These are phyloP conservation scores for Azemiops feae DNA, from an alignment of 2,113 vertebrate species.

Conservation along the genomic window DNA sequence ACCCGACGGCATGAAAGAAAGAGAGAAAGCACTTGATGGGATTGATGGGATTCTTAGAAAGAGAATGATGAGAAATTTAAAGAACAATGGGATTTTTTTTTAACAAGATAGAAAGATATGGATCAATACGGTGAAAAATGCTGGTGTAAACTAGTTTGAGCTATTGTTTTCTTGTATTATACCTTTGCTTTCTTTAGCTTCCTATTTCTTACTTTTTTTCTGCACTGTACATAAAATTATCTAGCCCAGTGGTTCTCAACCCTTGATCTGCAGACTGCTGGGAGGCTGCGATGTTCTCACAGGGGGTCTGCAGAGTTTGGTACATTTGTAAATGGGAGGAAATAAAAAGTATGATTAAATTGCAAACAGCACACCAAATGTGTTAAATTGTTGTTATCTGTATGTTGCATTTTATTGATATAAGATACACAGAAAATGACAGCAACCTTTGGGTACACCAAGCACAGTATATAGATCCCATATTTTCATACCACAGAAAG, in stretches of 20 bases:
- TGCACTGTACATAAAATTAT: neutral
- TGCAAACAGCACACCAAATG: constrained; percentile 17
- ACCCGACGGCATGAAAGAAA: neutral
- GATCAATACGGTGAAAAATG: neutral
- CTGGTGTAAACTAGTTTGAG: neutral
- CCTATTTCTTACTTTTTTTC: neutral
- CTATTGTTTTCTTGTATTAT: neutral
- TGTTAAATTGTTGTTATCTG: constrained; percentile 15
- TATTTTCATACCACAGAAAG: constrained; percentile 66
- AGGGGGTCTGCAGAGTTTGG: neutral
- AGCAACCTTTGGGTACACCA: constrained; percentile 49
- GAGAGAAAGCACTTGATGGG: neutral
- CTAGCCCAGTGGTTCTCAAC: neutral
- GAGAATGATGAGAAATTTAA: neutral
- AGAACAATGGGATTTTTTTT: neutral
- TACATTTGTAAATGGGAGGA: neutral
- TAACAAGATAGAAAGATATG: neutral
- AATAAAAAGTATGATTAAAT: constrained; percentile 42
- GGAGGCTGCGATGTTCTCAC: neutral
- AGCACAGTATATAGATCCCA: constrained; percentile 64
- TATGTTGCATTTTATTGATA: constrained; percentile 14
- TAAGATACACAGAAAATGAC: constrained; percentile 35
- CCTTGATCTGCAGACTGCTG: too few relatives aligned
- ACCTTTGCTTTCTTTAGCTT: neutral
- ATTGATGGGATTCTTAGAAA: neutral